These are phyloP conservation scores for Brachionus manjavacas DNA, from an alignment of 1,140 invertebrate genomes.

Conservation along the genomic window DNA sequence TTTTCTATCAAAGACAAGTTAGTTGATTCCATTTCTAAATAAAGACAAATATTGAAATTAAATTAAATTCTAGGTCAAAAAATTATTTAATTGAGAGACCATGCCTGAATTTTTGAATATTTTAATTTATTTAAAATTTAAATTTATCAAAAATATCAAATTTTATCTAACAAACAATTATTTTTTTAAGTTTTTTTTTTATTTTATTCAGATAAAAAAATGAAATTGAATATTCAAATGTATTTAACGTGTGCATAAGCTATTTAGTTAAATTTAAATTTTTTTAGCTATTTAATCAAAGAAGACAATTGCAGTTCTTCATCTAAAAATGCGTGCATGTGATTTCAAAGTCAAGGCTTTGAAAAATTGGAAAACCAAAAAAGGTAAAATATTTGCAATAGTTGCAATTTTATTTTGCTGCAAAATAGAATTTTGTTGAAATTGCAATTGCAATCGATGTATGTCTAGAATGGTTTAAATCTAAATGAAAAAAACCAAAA, in stretches of 20 bases:
- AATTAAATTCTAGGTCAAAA: background rate
- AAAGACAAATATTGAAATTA: background rate
- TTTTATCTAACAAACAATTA: background rate
- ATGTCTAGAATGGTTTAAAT: background rate
- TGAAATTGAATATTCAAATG: no score
- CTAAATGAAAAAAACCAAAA: no score
- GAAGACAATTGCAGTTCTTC: background rate
- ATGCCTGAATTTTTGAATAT: background rate
- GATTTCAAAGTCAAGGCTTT: background rate
- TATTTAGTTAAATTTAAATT: background rate
- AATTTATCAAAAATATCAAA: background rate
- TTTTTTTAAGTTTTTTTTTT: background rate
- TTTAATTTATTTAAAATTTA: background rate
- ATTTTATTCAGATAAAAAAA: no score
- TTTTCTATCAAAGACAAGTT: background rate
- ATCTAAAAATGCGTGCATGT: background rate
- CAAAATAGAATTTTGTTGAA: background rate
- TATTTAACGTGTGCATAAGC: no score
- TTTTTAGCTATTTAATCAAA: background rate
- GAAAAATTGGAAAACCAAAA: background rate
- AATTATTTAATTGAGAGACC: background rate
- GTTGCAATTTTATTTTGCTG: background rate
- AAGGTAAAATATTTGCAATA: constrained; percentile 13
- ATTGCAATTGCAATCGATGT: background rate
- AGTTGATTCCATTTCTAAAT: background rate